Evolutionary conservation across 1,140 invertebrate genomes (phyloP).

Genomic region (Drosophila nikananu): DNA sequence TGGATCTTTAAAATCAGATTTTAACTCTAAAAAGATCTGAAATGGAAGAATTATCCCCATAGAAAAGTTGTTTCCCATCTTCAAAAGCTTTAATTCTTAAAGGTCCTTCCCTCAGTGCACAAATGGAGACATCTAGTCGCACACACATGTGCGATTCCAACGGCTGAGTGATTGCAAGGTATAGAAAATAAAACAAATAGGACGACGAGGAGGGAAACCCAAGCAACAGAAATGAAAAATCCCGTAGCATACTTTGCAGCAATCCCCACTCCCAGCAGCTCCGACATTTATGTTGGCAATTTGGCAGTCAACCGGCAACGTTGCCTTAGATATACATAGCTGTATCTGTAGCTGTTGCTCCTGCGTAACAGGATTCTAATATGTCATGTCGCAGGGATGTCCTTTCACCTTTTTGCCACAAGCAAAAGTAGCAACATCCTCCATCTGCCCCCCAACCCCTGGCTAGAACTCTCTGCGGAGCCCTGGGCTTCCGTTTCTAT

Average conservation of each 20-base stretch:
- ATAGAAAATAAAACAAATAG: constrained; percentile 68
- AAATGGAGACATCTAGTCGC: constrained; percentile 29
- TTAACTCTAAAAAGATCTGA: too few species aligned
- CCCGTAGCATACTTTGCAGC: constrained; percentile 66
- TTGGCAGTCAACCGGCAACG: constrained; percentile 76
- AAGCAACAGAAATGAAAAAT: constrained; percentile 78
- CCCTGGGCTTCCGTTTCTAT: constrained; percentile 64
- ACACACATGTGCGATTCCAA: constrained; percentile 74
- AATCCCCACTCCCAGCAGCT: constrained; percentile 18
- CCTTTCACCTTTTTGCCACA: constrained; percentile 69
- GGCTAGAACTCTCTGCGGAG: constrained; percentile 19
- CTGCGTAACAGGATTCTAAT: constrained; percentile 81
- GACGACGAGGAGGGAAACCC: constrained; percentile 25
- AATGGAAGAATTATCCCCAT: too few species aligned
- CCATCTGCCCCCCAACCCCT: neutral
- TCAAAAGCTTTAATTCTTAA: neutral
- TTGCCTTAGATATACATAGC: constrained; percentile 27
- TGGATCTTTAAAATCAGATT: too few species aligned
- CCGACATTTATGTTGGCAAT: constrained; percentile 82
- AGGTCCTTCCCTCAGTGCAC: neutral
- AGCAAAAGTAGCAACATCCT: constrained; percentile 18
- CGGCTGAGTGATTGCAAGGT: constrained; percentile 78
- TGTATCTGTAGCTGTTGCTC: constrained; percentile 27
- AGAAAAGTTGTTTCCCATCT: neutral
- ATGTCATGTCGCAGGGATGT: constrained; percentile 81